Evolutionary conservation across 2,113 vertebrate genomes (phyloP), one percentile per base, ranked within the genome.

Genomic region (Australoheros scitulus): DNA sequence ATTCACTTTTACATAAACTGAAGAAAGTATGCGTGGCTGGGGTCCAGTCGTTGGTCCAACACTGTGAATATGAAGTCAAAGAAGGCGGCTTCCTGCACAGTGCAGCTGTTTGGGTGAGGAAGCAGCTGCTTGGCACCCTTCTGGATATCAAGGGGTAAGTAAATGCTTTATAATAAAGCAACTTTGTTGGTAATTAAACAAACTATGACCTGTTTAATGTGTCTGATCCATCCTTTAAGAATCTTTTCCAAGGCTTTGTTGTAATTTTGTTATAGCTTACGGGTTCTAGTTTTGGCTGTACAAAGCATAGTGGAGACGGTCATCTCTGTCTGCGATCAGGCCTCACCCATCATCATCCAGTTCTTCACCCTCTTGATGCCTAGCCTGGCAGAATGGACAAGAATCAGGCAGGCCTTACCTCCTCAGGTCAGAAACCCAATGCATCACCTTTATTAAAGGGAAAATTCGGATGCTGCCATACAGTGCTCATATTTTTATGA

Each of bases 71-170:
- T 76, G 88, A 93, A 36, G 88, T 95, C 70, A 94, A 90, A 38
- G 95, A 96, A 82, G 96, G 95, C 5, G 93, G 94, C 26, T 97
- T 99, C 92, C 91, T 99, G 76, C 89, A 91, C 81, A 95, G 93
- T 82, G 96, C 96, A 79, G 97, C 97, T 4, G 55, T 95, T 38
- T 99, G 98, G 98, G 95, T 97, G 78, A 97, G 94, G 93, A 95
- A 92, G 63, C 97, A 97, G 91, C 93, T 98, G 75, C 96, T 97
- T 79, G 95, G 92, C 2, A 91, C 92, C 2, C 84, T 92, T 14
- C 89, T 97, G 90, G 96, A 96, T 22, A 94, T 97, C 43, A 96
- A 94, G 92, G 97, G 97, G 98, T 99, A 96, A 59, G 1, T 15
- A 65, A 55, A 72, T 9, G 26, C 18, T 34, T 32, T 7, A 55